Evolutionary conservation across 2,888 invertebrate species (phyloP).

Genomic region (Xanthia icteritia): DNA sequence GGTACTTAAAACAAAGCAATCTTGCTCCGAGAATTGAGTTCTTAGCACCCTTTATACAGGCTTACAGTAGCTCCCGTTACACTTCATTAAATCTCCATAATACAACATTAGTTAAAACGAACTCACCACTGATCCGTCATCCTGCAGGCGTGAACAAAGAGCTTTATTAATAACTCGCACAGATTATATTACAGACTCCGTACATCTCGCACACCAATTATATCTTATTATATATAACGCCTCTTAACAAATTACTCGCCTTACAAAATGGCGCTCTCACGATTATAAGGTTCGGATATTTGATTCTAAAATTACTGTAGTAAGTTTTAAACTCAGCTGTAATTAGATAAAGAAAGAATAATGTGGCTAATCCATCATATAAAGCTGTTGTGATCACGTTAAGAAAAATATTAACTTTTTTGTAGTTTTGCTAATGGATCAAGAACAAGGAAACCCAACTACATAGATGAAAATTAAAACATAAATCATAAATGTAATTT

Average conservation of each 20-base stretch:
- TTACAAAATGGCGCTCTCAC: conserved; percentile 46
- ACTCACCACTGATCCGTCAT: conserved; percentile 90
- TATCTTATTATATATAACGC: conserved; percentile 60
- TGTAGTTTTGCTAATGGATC: conserved; percentile 7
- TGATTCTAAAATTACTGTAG: conserved; percentile 36
- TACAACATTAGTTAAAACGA: conserved; percentile 67
- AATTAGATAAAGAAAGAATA: conserved; percentile 12
- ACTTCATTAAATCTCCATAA: conserved; percentile 53
- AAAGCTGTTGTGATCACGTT: conserved; percentile 1
- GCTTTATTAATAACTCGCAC: conserved; percentile 73
- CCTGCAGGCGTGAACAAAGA: conserved; percentile 87
- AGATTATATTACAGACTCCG: conserved; percentile 72
- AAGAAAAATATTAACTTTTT: conserved; percentile 20
- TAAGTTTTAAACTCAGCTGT: conserved; percentile 20
- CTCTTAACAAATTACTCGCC: conserved; percentile 58
- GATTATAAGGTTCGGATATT: conserved; percentile 53
- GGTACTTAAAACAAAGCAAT: background rate
- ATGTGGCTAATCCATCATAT: conserved; percentile 23
- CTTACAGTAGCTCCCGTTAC: conserved; percentile 9
- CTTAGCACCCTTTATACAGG: background rate
- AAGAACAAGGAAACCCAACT: conserved; percentile 30
- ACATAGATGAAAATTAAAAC: conserved; percentile 47
- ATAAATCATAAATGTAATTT: conserved; percentile 52
- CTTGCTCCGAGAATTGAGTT: conserved; percentile 2
- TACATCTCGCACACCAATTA: conserved; percentile 52